Evolutionary conservation across 2,797 vertebrate species (phyloP).

Genomic region (Chaunax sp.): DNA sequence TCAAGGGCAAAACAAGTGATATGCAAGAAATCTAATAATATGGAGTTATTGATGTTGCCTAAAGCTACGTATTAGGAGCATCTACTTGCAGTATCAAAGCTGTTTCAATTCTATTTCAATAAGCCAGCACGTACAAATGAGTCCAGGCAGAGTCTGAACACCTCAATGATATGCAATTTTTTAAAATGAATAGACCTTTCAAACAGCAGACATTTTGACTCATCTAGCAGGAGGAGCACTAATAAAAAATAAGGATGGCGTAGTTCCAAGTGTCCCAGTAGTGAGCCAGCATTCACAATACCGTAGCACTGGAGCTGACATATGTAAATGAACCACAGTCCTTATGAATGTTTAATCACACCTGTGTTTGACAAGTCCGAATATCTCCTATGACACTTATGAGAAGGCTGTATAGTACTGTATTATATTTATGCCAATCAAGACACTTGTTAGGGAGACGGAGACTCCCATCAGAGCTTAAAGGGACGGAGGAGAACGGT

Average conservation of each 20-base stretch:
- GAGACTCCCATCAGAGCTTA: background rate
- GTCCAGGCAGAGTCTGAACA: conserved; percentile 9
- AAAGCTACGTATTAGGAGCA: conserved; percentile 8
- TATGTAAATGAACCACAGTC: conserved; percentile 11
- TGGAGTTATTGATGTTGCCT: conserved; percentile 1
- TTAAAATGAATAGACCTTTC: conserved; percentile 16
- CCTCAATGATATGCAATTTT: conserved; percentile 25
- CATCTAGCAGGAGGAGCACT: conserved; percentile 16
- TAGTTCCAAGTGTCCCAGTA: conserved; percentile 21
- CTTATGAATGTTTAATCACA: conserved; percentile 30
- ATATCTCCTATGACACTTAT: conserved; percentile 2
- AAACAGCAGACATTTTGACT: conserved; percentile 20
- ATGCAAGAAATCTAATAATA: conserved; percentile 12
- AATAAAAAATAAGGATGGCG: conserved; percentile 22
- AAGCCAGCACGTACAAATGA: conserved; percentile 29
- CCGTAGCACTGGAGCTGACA: conserved; percentile 14
- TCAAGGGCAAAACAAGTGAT: conserved; percentile 20
- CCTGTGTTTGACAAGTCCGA: conserved; percentile 29
- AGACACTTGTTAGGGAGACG: conserved; percentile 2
- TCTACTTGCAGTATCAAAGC: conserved; percentile 11
- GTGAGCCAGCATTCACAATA: conserved; percentile 13
- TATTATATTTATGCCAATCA: conserved; percentile 1
- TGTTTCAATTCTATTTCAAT: conserved; percentile 16
- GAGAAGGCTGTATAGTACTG: background rate
- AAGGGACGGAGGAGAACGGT: background rate